Percentiles rank a stretch among this genome's conserved stretches.
phyloP scores from a whole-genome alignment of 2,113 vertebrate genomes.

The Amphiprion percula region DNA sequence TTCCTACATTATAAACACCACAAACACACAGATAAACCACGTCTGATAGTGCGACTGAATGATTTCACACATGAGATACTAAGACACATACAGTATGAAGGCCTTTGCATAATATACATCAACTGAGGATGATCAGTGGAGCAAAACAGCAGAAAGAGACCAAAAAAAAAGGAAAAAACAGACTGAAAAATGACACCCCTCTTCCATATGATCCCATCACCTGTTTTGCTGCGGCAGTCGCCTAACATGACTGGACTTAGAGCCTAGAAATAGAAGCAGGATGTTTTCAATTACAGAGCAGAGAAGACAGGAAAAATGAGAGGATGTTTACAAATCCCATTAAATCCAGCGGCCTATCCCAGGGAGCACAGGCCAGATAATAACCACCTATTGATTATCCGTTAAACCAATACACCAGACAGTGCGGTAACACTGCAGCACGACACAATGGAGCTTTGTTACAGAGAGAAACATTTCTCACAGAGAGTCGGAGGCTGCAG shows the following conservation, averaged over 20 bases:
- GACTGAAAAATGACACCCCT: constrained; percentile 1
- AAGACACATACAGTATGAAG: not conserved
- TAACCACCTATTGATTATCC: constrained; percentile 84
- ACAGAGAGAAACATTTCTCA: constrained; percentile 56
- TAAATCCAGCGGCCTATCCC: constrained; percentile 62
- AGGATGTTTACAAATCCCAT: constrained; percentile 82
- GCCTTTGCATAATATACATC: not conserved
- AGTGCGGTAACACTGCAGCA: constrained; percentile 54
- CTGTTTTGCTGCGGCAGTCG: constrained; percentile 11
- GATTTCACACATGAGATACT: not conserved
- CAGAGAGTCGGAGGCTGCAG: not conserved
- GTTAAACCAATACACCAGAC: constrained; percentile 75
- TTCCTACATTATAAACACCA: constrained; percentile 3
- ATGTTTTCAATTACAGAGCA: constrained; percentile 76
- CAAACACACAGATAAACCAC: not conserved
- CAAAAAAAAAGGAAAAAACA: constrained; percentile 1
- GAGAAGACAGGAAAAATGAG: constrained; percentile 77
- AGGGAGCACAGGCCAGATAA: constrained; percentile 75
- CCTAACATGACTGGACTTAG: constrained; percentile 41
- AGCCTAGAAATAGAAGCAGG: constrained; percentile 57
- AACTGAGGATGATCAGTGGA: not conserved
- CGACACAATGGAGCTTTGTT: constrained; percentile 38
- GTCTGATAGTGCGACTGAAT: not conserved
- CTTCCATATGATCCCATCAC: constrained; percentile 24
- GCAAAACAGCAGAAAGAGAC: constrained; percentile 5